These are phyloP conservation scores for Nycteola revayana DNA, from an alignment of 2,888 invertebrate species.

Conservation along the genomic window DNA sequence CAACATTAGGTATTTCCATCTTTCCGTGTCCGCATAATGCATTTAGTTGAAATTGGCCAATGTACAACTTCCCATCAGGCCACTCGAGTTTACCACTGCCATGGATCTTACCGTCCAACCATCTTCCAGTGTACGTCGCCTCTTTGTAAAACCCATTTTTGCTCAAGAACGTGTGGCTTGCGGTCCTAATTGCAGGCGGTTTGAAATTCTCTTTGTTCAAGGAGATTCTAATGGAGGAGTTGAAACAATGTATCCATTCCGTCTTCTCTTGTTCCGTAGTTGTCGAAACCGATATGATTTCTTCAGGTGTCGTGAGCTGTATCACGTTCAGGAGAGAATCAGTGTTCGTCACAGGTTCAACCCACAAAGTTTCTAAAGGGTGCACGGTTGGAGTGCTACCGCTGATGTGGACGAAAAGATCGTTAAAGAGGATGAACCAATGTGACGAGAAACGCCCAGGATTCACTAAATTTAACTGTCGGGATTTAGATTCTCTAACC, in stretches of 20 bases:
- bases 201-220: conserved; percentile 84
- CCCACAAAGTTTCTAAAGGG: conserved; percentile 89
- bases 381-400: conserved; percentile 85
- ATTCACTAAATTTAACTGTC: conserved; percentile 86
- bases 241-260: conserved; percentile 90
- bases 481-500: conserved; percentile 88
- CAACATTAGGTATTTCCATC: conserved; percentile 84
- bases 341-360: conserved; percentile 86
- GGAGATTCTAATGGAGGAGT: conserved; percentile 86
- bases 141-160: conserved; percentile 88
- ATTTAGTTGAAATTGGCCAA: conserved; percentile 90
- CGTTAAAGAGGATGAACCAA: conserved; percentile 91
- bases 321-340: conserved; percentile 84
- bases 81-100: conserved; percentile 92
- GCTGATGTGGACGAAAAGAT: conserved; percentile 88
- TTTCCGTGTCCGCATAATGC: conserved; percentile 87
- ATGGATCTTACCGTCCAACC: conserved; percentile 92
- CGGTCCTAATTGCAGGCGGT: conserved; percentile 87
- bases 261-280: conserved; percentile 86
- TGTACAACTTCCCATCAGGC: conserved; percentile 89
- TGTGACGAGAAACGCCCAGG: conserved; percentile 89
- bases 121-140: conserved; percentile 90
- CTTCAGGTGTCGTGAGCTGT: conserved; percentile 90
- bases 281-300: conserved; percentile 85
- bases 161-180: conserved; percentile 86